Evolutionary conservation across 2,797 vertebrate genomes (phyloP).

Genomic region (Oryzias dopingdopingensis): DNA sequence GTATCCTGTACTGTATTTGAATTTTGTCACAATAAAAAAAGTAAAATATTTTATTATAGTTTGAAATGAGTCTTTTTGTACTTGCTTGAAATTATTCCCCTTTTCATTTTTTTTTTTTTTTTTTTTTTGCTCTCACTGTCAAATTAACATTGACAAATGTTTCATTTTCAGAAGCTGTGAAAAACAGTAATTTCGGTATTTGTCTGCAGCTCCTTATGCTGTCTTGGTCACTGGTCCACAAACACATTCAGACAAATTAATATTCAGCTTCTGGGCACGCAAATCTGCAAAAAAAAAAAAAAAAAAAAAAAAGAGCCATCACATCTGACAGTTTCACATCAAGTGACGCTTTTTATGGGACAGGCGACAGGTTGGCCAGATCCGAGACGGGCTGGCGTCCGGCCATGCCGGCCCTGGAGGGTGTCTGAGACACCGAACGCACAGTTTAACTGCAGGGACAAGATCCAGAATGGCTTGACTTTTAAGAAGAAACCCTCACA

Average conservation of each 20-base stretch:
- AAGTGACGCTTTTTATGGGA: conserved; percentile 48
- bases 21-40: no score
- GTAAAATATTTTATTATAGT: no score
- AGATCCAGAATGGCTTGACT: conserved; percentile 30
- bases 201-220: no score
- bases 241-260: conserved; percentile 10
- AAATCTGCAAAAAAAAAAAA: conserved; percentile 1
- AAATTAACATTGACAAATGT: no score
- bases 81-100: no score
- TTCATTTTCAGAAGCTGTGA: no score
- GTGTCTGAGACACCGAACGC: conserved; percentile 57
- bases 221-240: not conserved
- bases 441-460: conserved; percentile 49
- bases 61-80: no score
- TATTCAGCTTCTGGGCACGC: conserved; percentile 36
- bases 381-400: conserved; percentile 56
- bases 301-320: conserved; percentile 17
- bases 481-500: conserved; percentile 16
- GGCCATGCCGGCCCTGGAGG: conserved; percentile 51
- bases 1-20: no score
- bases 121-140: no score
- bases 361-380: conserved; percentile 53
- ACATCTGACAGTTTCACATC: conserved; percentile 46
- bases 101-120: no score
- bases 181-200: no score